These are phyloP conservation scores for Protonibea diacanthus DNA, from an alignment of 2,797 vertebrate species.

Conservation along the genomic window DNA sequence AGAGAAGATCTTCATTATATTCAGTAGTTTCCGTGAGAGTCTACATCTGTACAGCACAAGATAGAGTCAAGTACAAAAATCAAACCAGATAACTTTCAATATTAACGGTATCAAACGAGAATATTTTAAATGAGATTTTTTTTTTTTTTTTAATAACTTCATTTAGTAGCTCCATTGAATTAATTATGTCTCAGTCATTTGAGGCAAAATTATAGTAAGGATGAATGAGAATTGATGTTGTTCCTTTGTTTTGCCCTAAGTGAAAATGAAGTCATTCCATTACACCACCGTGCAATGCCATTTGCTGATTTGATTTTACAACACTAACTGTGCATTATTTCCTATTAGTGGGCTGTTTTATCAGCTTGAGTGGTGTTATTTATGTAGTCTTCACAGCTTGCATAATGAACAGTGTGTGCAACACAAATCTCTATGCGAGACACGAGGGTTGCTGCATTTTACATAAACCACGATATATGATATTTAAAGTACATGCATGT, in stretches of 20 bases:
- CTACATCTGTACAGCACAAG: background rate
- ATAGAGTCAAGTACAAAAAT: constrained; percentile 7
- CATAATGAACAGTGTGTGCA: constrained; percentile 60
- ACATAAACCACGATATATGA: constrained; percentile 47
- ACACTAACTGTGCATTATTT: constrained; percentile 72
- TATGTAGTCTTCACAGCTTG: constrained; percentile 57
- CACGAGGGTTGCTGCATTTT: constrained; percentile 41
- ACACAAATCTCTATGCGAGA: constrained; percentile 18
- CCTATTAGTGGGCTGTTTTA: constrained; percentile 68
- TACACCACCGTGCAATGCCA: constrained; percentile 24
- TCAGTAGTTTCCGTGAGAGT: constrained; percentile 17
- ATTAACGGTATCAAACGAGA: constrained; percentile 22
- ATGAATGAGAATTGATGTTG: constrained; percentile 49
- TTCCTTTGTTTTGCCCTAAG: constrained; percentile 57
- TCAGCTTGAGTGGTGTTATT: constrained; percentile 69
- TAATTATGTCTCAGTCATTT: constrained; percentile 45
- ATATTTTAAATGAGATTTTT: constrained; percentile 18
- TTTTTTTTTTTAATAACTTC: constrained; percentile 26
- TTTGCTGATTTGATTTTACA: constrained; percentile 66
- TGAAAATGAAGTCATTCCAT: constrained; percentile 62
- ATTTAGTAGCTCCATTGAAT: constrained; percentile 50
- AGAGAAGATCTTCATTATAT: constrained; percentile 13
- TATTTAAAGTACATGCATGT: constrained; percentile 22
- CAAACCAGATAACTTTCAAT: constrained; percentile 5
- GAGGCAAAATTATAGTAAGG: constrained; percentile 43